phyloP scores from a whole-genome alignment of 1,140 invertebrate species.

The Harpegnathos saltator region DNA sequence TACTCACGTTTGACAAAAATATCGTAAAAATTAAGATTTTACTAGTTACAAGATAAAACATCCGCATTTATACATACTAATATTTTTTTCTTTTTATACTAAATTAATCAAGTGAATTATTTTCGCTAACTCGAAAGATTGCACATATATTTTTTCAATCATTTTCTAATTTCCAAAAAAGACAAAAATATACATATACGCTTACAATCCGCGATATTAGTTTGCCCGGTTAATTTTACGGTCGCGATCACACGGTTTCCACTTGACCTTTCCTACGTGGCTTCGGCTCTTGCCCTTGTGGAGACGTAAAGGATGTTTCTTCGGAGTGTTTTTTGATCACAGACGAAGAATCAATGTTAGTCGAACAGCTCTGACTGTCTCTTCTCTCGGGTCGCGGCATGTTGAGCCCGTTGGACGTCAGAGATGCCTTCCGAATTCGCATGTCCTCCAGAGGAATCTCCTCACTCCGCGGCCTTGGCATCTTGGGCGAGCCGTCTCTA shows the following conservation, averaged over 20 bases:
- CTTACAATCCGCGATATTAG: background rate
- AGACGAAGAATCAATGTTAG: constrained; percentile 64
- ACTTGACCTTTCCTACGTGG: constrained; percentile 88
- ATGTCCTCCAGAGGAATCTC: constrained; percentile 95
- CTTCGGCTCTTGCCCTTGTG: constrained; percentile 81
- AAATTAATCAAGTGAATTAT: constrained; percentile 23
- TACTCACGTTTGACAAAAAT: constrained; percentile 37
- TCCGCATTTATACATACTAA: constrained; percentile 29
- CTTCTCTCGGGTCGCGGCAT: constrained; percentile 65
- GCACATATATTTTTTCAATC: constrained; percentile 24
- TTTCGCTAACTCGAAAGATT: constrained; percentile 31
- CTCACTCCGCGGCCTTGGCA: constrained; percentile 91
- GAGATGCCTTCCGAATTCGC: constrained; percentile 82
- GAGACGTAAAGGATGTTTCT: constrained; percentile 91
- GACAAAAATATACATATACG: constrained; percentile 15
- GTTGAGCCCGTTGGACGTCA: constrained; percentile 74
- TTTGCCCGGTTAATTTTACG: background rate
- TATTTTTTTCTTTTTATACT: constrained; percentile 6
- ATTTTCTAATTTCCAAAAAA: constrained; percentile 21
- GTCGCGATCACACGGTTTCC: constrained; percentile 88
- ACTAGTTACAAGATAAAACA: constrained; percentile 37
- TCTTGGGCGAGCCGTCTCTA: constrained; percentile 90
- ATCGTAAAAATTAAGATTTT: constrained; percentile 19
- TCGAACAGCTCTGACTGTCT: constrained; percentile 73
- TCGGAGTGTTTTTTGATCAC: constrained; percentile 85